Conservation (phyloP, 2,797 vertebrate species). For the Crypturellus tataupa region DNA sequence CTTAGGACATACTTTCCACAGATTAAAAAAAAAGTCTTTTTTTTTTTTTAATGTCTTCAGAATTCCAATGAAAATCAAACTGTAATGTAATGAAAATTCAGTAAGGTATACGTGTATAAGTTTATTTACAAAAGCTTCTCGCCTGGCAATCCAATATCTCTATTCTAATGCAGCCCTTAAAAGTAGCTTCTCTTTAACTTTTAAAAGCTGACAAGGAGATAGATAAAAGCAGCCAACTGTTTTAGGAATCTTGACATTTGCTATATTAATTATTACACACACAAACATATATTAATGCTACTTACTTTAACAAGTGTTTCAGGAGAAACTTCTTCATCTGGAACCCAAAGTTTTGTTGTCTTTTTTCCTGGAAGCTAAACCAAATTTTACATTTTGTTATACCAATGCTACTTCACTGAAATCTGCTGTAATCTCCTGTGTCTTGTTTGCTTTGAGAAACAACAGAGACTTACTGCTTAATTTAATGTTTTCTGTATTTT, state of each 20-base stretch:
- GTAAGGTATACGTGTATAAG: fast-evolving
- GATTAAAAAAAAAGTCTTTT: fast-evolving
- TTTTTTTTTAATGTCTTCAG: neutral
- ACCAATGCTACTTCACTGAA: neutral
- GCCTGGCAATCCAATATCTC: neutral
- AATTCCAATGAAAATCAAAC: neutral
- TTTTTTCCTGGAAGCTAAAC: slow-evolving; percentile 95
- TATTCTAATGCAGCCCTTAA: neutral
- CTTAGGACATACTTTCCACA: neutral
- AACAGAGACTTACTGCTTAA: neutral
- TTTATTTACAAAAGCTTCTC: neutral
- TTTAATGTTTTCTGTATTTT: neutral
- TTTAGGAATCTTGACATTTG: neutral
- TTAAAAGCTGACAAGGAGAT: neutral
- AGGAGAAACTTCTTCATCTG: slow-evolving; percentile 96
- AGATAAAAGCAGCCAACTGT: neutral
- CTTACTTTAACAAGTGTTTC: slow-evolving; percentile 97
- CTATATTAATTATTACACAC: neutral
- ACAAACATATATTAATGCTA: neutral
- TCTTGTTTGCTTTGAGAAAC: neutral
- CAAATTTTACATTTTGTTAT: slow-evolving; percentile 48
- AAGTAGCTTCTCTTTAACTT: neutral
- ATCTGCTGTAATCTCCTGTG: neutral
- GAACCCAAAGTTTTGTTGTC: slow-evolving; percentile 96
- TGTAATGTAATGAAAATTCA: neutral